These are phyloP conservation scores for Antechinus stuartii DNA, from an alignment of 2,113 vertebrate genomes.

Conservation along the genomic window DNA sequence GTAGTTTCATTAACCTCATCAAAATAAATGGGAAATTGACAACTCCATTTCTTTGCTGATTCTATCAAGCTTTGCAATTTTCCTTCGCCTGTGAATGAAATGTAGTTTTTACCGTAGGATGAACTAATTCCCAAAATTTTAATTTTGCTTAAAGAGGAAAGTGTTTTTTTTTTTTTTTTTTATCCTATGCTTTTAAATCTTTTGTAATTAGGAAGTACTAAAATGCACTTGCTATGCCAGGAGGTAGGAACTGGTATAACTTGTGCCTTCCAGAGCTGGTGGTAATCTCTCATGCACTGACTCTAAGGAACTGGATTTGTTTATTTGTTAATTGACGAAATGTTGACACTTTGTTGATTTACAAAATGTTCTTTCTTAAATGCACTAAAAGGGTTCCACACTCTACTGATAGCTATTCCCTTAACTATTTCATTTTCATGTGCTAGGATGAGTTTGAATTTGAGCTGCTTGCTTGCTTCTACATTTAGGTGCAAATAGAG, in stretches of 20 bases:
- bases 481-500: slow-evolving; percentile 53
- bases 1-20: slow-evolving; percentile 62
- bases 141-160: slow-evolving; percentile 78
- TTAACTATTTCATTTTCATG: slow-evolving; percentile 43
- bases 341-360: slow-evolving; percentile 43
- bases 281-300: slow-evolving; percentile 51
- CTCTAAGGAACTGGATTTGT: slow-evolving; percentile 47
- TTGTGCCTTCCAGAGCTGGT: slow-evolving; percentile 85
- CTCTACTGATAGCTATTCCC: background rate
- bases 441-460: slow-evolving; percentile 54
- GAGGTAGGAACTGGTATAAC: slow-evolving; percentile 72
- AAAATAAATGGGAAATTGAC: slow-evolving; percentile 43
- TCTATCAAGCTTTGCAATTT: slow-evolving; percentile 58
- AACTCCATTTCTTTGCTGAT: slow-evolving; percentile 33
- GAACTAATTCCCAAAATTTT: slow-evolving; percentile 76
- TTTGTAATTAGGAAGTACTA: slow-evolving; percentile 83
- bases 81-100: slow-evolving; percentile 65
- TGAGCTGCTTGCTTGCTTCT: slow-evolving; percentile 17
- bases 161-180: slow-evolving; percentile 81
- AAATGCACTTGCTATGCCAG: slow-evolving; percentile 81
- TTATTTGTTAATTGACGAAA: slow-evolving; percentile 32
- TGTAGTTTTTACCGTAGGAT: slow-evolving; percentile 50
- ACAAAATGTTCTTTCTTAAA: slow-evolving; percentile 53
- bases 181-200: slow-evolving; percentile 83
- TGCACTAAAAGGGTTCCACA: slow-evolving; percentile 53